Base-by-base conservation (phyloP, 2,113 vertebrate genomes). In the Chionodraco myersi region DNA sequence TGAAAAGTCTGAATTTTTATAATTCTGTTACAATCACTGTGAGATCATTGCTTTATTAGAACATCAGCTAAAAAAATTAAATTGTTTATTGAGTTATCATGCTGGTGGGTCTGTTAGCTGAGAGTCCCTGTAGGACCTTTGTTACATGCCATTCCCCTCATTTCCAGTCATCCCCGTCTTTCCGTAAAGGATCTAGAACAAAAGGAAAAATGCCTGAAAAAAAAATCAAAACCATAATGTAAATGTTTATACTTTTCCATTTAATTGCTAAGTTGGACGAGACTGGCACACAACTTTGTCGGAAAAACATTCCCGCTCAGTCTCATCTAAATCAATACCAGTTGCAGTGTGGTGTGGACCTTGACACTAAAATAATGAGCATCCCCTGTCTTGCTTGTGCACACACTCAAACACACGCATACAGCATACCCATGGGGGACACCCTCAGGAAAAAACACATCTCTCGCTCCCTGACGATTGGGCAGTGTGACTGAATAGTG, bases 371-470 rank as follows among this genome's bases (percentile, higher is more conserved):
- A 81, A 71, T 86, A 87, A 88, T 75, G 62, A 83, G 72, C 82
- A 80, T 72, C 73, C 83, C 54, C 82, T 12, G 65, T 86, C 68
- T 79, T 64, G 79, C 88, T 75, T 62, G 18, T 73, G 75, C 78
- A 67, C 62, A 65, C 81, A 67, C 78, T 30, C 41, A 72, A 23
- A 75, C 41, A 52, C 73, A 79, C n/a, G 23, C 72, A 87, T 58
- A 13, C 80, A 87, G 80, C 84, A 85, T 67, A 84, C 74, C 77
- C 83, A 69, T 57, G 74, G 83, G 85, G 85, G 81, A 82, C 82
- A 83, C 78, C 67, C 56, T 81, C 72, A 89, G 91, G 89, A 91
- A 93, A 92, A 93, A 92, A 91, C 88, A 91, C 80, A 90, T 90
- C 84, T 79, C 79, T 81, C n/a, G 60, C 79, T 79, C 74, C 52